A percentile compares a stretch with the other conserved stretches of the same genome.
phyloP scores from a whole-genome alignment of 2,797 vertebrate genomes.

The Paramormyrops hopkinsi region DNA sequence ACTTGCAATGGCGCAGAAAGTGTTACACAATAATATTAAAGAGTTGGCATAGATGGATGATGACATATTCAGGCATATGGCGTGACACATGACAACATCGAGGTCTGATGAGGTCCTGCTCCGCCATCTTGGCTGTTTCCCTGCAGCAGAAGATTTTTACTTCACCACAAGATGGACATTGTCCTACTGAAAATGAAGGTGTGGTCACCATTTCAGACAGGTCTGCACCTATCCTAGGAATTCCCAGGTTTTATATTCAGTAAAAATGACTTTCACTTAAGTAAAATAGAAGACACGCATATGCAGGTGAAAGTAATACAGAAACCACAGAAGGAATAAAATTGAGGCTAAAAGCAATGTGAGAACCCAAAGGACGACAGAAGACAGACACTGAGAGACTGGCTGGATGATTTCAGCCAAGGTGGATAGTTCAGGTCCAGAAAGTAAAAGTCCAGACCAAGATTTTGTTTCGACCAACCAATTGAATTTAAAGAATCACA shows the following conservation, averaged over 20 bases:
- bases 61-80: neutral
- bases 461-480: neutral
- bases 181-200: neutral
- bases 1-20: neutral
- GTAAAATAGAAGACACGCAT: neutral
- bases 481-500: neutral
- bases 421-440: neutral
- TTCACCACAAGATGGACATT: neutral
- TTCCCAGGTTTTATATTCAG: neutral
- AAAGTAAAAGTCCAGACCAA: neutral
- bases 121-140: neutral
- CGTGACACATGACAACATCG: neutral
- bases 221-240: constrained; percentile 1
- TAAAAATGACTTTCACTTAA: constrained; percentile 9
- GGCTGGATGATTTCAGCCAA: neutral
- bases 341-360: neutral
- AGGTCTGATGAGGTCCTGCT: neutral
- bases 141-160: neutral
- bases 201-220: neutral
- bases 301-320: neutral
- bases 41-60: neutral
- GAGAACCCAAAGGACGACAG: neutral
- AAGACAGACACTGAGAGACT: neutral
- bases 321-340: neutral
- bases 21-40: neutral